These are phyloP conservation scores for Dendrocincla tyrannina DNA, from an alignment of 2,797 vertebrate species.

Conservation along the genomic window DNA sequence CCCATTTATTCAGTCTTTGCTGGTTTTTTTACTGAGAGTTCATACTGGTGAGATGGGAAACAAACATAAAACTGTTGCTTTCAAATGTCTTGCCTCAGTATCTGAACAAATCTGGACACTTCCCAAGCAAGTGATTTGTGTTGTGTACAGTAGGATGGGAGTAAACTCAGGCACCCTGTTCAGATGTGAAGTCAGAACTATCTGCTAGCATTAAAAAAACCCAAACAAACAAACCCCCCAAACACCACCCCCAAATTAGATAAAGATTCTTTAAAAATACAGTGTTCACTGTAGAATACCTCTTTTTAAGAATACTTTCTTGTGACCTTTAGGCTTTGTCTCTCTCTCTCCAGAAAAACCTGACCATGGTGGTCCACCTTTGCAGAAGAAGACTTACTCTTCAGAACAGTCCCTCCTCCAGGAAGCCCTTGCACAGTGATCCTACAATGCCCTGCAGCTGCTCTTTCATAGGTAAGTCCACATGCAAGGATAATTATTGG, in stretches of 20 bases:
- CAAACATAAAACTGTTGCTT: background rate
- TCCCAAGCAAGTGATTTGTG: background rate
- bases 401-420: background rate
- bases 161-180: background rate
- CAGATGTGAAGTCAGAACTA: background rate
- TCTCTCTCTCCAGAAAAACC: background rate
- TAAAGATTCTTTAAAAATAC: background rate
- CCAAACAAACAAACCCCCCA: no score
- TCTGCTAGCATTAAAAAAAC: background rate
- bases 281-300: background rate
- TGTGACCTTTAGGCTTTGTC: background rate
- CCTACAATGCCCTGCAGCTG: background rate
- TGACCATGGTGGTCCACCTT: background rate
- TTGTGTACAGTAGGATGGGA: background rate
- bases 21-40: background rate
- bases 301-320: background rate
- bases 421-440: background rate
- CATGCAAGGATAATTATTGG: fast-evolving
- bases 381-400: background rate
- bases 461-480: background rate
- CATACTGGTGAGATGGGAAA: background rate
- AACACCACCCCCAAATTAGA: background rate
- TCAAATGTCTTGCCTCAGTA: background rate
- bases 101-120: background rate
- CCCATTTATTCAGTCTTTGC: background rate